These are phyloP conservation scores for Gambelia wislizenii DNA, from an alignment of 2,797 vertebrate species.

Conservation along the genomic window DNA sequence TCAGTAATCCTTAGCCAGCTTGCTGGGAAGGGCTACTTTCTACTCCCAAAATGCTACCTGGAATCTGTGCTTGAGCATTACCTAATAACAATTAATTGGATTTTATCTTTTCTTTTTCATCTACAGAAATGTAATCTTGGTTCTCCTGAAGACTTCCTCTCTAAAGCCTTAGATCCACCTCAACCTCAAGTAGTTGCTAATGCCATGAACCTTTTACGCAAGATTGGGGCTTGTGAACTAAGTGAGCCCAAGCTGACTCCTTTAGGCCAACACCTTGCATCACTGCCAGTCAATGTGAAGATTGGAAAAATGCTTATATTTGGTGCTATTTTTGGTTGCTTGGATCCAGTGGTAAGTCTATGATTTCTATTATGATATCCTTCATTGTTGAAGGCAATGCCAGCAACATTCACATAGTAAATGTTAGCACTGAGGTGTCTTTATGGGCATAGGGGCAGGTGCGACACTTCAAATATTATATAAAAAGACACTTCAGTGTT, in stretches of 20 bases:
- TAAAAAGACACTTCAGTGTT: not conserved
- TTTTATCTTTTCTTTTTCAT: constrained; percentile 12
- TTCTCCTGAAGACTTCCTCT: constrained; percentile 94
- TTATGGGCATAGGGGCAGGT: not conserved
- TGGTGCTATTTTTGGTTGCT: constrained; percentile 94
- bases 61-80: not conserved
- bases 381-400: not conserved
- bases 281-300: constrained; percentile 95
- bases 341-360: constrained; percentile 91
- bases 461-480: not conserved
- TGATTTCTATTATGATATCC: not conserved
- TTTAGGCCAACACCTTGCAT: constrained; percentile 93
- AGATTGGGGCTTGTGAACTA: constrained; percentile 92
- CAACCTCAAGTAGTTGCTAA: constrained; percentile 94
- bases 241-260: constrained; percentile 87
- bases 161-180: constrained; percentile 90
- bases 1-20: not conserved
- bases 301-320: constrained; percentile 99
- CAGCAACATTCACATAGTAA: not conserved
- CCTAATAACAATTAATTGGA: not conserved
- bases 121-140: constrained; percentile 94
- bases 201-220: constrained; percentile 90
- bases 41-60: not conserved
- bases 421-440: not conserved
- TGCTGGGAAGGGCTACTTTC: not conserved